Evolutionary conservation across 2,888 invertebrate genomes (phyloP).

Genomic region (Leptinotarsa tumamoca): DNA sequence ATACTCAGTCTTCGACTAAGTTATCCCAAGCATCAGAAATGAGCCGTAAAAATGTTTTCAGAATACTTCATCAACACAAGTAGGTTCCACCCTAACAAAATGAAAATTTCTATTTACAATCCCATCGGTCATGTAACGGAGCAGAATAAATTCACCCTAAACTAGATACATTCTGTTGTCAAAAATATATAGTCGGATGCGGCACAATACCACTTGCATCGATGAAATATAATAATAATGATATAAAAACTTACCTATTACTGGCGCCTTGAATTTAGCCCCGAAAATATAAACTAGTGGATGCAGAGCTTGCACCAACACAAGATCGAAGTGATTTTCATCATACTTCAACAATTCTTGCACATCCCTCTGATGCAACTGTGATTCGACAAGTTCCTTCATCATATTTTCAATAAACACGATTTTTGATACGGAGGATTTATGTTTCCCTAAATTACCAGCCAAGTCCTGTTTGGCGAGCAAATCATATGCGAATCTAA

Average conservation of each 20-base stretch:
- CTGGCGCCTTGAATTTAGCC: conserved; percentile 21
- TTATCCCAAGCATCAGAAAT: no score
- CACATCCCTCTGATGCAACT: not conserved
- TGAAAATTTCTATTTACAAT: no score
- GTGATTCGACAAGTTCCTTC: not conserved
- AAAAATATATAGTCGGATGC: no score
- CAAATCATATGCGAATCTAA: conserved; percentile 38
- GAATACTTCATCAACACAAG: no score
- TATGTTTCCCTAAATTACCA: conserved; percentile 1
- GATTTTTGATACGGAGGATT: not conserved
- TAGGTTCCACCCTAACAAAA: no score
- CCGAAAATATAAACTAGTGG: conserved; percentile 10
- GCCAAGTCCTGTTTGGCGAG: not conserved
- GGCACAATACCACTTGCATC: no score
- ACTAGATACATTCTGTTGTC: no score
- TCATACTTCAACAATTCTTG: not conserved
- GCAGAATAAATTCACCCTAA: no score
- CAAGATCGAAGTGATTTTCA: conserved; percentile 14
- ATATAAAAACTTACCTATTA: conserved; percentile 60
- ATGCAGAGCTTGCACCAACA: conserved; percentile 4
- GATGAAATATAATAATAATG: no score
- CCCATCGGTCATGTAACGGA: no score
- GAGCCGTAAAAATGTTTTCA: no score
- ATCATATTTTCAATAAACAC: conserved; percentile 1
- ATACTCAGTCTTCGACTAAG: no score